Evolutionary conservation across 2,888 invertebrate genomes (phyloP), one percentile per base, ranked within the genome.

Genomic region (Athripsodes cinereus): DNA sequence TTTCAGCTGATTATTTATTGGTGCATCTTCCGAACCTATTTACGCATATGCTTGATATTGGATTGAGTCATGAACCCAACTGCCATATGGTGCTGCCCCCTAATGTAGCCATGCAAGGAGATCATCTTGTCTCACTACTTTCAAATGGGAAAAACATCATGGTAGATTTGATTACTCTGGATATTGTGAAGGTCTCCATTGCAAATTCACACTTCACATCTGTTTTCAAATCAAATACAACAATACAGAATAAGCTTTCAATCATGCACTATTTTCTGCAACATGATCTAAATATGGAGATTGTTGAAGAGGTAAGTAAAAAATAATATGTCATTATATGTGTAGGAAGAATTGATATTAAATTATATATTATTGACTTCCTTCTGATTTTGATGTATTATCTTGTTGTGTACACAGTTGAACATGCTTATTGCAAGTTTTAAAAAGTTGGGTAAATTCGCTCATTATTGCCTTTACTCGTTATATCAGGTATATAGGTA

Each of bases 21-120:
- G 91, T 94, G 1, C 86, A 88, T 67, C 87, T 91, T 21, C 91
- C 92, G 13, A 90, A 87, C 68, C 78, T 90, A 26, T 94, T 92
- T 74, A 86, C 89, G 0, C 93, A 95, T 69, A 74, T 94, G 22
- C 75, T 95, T 55, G 94, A 95, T 74, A 86, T 93, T 51, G 90
- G 92, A 2, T 75, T 87, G 10, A 82, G 84, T 66, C 93, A 92
- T 71, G 92, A 92, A 69, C 92, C 93, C 0, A 87, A 87, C 66
- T 88, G 89, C 66, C 90, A 91, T 68, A 83, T 91, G 54, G 81
- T 89, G 0, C 80, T 87, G 18, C 84, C 88, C 0, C 75, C 84
- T 60, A 81, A 81, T 44, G 73, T 78, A 44, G 73, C 75, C n/a
- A 73, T 77, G 1, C 74, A 78, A 18, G 78, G 83, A 2, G 83